These are phyloP conservation scores for Semotilus atromaculatus DNA, from an alignment of 2,797 vertebrate genomes.

Conservation along the genomic window DNA sequence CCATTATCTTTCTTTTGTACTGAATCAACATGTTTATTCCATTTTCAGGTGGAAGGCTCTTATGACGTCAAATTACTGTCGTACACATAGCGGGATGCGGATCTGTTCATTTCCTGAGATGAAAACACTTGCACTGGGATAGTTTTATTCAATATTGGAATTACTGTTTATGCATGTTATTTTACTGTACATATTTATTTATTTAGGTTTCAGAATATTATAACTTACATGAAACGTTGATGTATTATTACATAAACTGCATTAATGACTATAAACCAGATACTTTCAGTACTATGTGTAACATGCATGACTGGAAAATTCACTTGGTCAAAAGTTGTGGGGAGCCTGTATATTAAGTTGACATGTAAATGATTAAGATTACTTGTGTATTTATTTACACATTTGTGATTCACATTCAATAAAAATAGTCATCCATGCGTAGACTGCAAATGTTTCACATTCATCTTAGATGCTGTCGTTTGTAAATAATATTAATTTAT, in stretches of 20 bases:
- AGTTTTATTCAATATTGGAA: neutral
- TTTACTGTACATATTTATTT: neutral
- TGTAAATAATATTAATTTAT: neutral
- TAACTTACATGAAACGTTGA: neutral
- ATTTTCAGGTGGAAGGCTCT: slow-evolving; percentile 89
- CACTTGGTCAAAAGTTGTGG: neutral
- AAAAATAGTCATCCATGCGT: neutral
- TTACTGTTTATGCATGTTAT: neutral
- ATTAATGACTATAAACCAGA: neutral
- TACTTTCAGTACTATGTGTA: neutral
- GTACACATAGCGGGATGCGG: slow-evolving; percentile 76
- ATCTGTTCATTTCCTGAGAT: neutral
- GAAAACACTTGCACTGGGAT: neutral
- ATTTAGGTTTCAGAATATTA: neutral
- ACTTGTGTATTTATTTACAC: neutral
- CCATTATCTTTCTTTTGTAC: neutral
- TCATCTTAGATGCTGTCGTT: neutral
- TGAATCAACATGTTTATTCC: neutral
- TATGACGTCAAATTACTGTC: slow-evolving; percentile 92
- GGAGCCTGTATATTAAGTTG: neutral
- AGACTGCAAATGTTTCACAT: slow-evolving; percentile 10
- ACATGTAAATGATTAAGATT: neutral
- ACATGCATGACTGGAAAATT: neutral
- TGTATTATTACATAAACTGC: neutral
- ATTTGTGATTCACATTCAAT: neutral